These are phyloP conservation scores for Silurus aristotelis DNA, from an alignment of 2,797 vertebrate genomes.

Conservation along the genomic window DNA sequence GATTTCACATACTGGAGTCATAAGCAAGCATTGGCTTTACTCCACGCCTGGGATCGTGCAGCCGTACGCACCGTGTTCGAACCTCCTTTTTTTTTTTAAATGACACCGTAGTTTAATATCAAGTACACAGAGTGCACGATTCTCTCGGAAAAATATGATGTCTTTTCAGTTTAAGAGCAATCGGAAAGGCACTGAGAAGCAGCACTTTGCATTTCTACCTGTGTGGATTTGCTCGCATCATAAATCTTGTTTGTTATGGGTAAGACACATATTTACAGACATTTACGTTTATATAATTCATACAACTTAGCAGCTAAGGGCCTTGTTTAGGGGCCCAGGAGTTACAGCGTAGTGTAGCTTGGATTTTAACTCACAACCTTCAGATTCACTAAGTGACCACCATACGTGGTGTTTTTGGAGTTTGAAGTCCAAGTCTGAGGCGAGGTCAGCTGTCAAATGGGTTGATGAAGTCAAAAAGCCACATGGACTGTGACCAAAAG, in stretches of 20 bases:
- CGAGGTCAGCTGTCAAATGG: background rate
- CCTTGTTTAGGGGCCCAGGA: no score
- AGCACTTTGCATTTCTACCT: background rate
- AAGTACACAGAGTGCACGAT: background rate
- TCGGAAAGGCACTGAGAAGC: background rate
- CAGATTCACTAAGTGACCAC: no score
- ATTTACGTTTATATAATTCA: no score
- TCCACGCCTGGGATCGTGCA: background rate
- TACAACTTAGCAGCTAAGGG: no score
- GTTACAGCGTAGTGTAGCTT: no score
- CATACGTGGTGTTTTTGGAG: background rate
- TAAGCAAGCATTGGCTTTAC: conserved; percentile 2
- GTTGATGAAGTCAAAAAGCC: no score
- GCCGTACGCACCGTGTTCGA: background rate
- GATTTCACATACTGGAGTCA: conserved; percentile 21
- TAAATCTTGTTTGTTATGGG: background rate
- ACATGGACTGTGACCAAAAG: no score
- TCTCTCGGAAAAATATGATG: background rate
- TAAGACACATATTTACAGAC: background rate
- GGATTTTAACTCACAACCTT: no score
- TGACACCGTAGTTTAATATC: background rate
- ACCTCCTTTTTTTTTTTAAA: background rate
- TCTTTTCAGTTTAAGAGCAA: background rate
- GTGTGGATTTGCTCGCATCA: background rate
- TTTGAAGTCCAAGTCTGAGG: background rate